Percentiles rank a stretch among this genome's conserved stretches.
Evolutionary conservation across 2,888 invertebrate genomes (phyloP).

Genomic region (Andrena bucephala): DNA sequence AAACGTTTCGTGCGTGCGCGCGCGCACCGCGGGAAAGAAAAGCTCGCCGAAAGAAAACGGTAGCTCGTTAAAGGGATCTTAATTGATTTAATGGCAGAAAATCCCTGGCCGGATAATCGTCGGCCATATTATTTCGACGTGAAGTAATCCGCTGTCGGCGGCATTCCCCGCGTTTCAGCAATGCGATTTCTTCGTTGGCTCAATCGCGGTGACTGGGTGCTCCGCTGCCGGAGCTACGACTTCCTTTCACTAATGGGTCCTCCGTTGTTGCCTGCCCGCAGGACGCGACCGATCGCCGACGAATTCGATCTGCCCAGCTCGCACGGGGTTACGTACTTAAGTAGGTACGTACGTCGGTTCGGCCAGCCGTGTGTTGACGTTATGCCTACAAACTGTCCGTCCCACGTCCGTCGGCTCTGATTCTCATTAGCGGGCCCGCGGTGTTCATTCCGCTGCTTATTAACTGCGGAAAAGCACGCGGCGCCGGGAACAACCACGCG

Average conservation of each 20-base stretch:
- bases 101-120: slow-evolving; percentile 47
- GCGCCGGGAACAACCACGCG: background rate
- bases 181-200: slow-evolving; percentile 48
- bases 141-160: slow-evolving; percentile 43
- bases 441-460: slow-evolving; percentile 56
- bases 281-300: slow-evolving; percentile 58
- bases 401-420: slow-evolving; percentile 57
- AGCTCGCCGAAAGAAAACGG: slow-evolving; percentile 28
- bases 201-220: slow-evolving; percentile 19
- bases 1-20: background rate
- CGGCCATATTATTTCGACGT: slow-evolving; percentile 52
- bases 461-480: slow-evolving; percentile 50
- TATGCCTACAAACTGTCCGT: slow-evolving; percentile 60
- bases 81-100: slow-evolving; percentile 63
- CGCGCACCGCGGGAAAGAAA: background rate
- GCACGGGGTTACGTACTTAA: background rate
- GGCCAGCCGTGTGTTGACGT: slow-evolving; percentile 56
- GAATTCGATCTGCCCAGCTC: slow-evolving; percentile 60
- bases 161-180: slow-evolving; percentile 51
- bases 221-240: slow-evolving; percentile 25
- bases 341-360: slow-evolving; percentile 40
- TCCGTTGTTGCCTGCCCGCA: slow-evolving; percentile 21
- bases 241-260: slow-evolving; percentile 69
- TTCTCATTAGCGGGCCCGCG: slow-evolving; percentile 62
- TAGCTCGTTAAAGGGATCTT: slow-evolving; percentile 53